Evolutionary conservation across 2,797 vertebrate species (phyloP).

Genomic region (Gallinago solitaria): DNA sequence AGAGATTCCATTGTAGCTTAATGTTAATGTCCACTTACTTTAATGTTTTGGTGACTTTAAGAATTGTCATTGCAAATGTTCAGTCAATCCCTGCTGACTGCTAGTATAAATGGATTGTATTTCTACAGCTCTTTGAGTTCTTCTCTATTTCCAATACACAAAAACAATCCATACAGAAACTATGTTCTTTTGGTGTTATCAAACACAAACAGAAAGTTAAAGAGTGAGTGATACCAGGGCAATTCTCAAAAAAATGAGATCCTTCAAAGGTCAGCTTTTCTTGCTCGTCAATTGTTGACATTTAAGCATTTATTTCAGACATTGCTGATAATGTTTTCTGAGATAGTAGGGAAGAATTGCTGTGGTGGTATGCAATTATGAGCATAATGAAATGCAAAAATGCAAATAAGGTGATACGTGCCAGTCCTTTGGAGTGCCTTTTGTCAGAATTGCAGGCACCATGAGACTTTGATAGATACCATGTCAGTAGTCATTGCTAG

Average conservation of each 20-base stretch:
- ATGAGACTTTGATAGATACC: conserved; percentile 91
- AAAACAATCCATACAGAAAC: neutral
- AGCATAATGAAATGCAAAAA: conserved; percentile 98
- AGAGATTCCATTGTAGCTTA: neutral
- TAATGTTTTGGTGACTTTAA: conserved; percentile 32
- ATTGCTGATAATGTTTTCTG: conserved; percentile 90
- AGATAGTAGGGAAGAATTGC: conserved; percentile 90
- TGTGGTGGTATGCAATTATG: conserved; percentile 94
- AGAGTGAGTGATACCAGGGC: conserved; percentile 72
- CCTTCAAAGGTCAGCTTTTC: conserved; percentile 93
- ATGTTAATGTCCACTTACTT: conserved; percentile 2
- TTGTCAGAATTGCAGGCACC: conserved; percentile 87
- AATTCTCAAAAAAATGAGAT: conserved; percentile 80
- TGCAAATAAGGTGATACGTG: conserved; percentile 92
- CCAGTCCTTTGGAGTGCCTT: conserved; percentile 86
- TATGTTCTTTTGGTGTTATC: conserved; percentile 72
- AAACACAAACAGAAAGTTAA: conserved; percentile 77
- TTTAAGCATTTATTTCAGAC: conserved; percentile 97
- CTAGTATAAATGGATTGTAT: neutral
- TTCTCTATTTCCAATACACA: neutral
- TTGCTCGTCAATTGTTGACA: conserved; percentile 95
- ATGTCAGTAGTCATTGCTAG: conserved; percentile 84
- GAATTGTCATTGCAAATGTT: neutral
- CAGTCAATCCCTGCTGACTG: neutral
- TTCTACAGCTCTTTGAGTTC: conserved; percentile 31